These are phyloP conservation scores for Machimus atricapillus DNA, from an alignment of 2,888 invertebrate species.

Conservation along the genomic window DNA sequence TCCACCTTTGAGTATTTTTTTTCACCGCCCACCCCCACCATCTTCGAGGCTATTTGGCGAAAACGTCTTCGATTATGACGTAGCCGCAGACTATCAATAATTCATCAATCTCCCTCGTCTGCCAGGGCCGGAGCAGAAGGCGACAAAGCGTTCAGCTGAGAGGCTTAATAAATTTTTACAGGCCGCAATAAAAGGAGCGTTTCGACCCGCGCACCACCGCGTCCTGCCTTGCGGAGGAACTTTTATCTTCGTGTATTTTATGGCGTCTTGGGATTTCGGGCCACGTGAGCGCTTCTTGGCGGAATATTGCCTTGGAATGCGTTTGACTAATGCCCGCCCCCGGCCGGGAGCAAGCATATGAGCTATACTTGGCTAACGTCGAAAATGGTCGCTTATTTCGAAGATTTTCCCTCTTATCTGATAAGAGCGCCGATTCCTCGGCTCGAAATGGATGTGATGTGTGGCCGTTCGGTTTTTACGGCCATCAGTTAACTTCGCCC, in stretches of 20 bases:
- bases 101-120: slow-evolving; percentile 31
- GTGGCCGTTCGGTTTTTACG: slow-evolving; percentile 14
- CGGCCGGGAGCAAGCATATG: not conserved
- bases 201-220: not conserved
- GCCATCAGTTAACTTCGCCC: slow-evolving; percentile 4
- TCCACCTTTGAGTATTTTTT: not conserved
- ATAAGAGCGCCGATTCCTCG: not conserved
- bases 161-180: slow-evolving; percentile 38
- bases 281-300: slow-evolving; percentile 2
- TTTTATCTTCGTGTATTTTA: slow-evolving; percentile 33
- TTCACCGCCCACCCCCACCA: not conserved
- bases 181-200: slow-evolving; percentile 27
- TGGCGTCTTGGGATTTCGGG: slow-evolving; percentile 11
- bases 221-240: not conserved
- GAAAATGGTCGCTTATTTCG: not conserved
- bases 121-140: not conserved
- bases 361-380: not conserved
- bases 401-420: slow-evolving; percentile 29
- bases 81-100: slow-evolving; percentile 30
- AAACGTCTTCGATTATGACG: slow-evolving; percentile 19
- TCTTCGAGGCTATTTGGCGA: not conserved
- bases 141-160: slow-evolving; percentile 35
- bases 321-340: not conserved
- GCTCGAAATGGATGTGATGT: not conserved
- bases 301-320: not conserved